Evolutionary conservation across 2,888 invertebrate species (phyloP), one percentile per base, ranked within the genome.

Genomic region (Argyresthia goedartella): DNA sequence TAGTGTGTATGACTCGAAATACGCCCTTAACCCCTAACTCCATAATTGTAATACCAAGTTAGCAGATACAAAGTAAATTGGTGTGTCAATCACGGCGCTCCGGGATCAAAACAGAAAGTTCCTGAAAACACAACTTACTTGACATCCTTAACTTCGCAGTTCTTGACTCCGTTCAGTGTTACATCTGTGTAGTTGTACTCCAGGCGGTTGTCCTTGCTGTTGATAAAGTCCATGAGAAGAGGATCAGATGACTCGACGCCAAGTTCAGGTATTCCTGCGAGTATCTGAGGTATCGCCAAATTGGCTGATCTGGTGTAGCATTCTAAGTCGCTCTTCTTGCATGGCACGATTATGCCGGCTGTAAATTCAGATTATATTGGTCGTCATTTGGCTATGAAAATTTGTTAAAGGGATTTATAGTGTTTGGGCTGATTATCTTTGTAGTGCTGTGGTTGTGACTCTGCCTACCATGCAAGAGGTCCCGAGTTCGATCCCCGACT

Each of bases 241-340:
- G 73, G 73, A 46, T 74, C 74, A 42, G 64, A 52, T 0, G 44
- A 13, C 41, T 63, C 60, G 1, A 67, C 57, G 0, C 64, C 66
- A 1, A 65, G 52, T 7, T 59, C 60, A 16, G 63, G 56, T 15
- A 66, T 62, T 0, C 58, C 63, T 25, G 59, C 51, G 1, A 65
- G 39, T 1, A 74, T n/a, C 2, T 57, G 49, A 10, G 60, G 52
- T 8, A 53, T 55, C 0, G 56, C 61, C 10, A 44, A 48, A 11
- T 65, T 58, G 0, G 56, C 57, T 0, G 63, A 56, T 13, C 59
- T 59, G 3, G 55, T 58, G 2, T 67, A 48, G 36, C 75, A 75
- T 1, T 49, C 54, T 1, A 53, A 52, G 25, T 74, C 71, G 0
- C 54, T 53, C 0, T 56, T 10, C 8, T 63, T 65, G 53, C 75